Base-by-base conservation (phyloP, 2,888 invertebrate genomes). In the Amblyteles armatorius region DNA sequence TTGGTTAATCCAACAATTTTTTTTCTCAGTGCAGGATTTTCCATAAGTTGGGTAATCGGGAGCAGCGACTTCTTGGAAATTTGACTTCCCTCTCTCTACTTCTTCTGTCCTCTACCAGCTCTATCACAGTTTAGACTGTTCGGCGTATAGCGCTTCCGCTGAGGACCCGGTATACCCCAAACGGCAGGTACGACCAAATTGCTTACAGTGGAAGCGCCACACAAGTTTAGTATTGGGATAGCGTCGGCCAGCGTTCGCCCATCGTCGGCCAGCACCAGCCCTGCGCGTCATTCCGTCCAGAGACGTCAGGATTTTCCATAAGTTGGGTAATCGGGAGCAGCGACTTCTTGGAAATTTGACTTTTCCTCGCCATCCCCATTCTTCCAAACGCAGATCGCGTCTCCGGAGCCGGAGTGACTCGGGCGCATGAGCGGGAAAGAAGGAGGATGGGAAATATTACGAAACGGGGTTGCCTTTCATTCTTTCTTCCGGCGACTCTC, bases 401-500 rank as follows among this genome's bases (percentile, higher is more conserved):
- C 26, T 13, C 22, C 52, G 48, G 33, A 40, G 29, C 40, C 60
- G 55, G 29, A 13, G n/a, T 60, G 33, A 69, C 57, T 7, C 36
- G 48, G 60, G 40, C 60, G 36, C 44, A 63, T 68, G 44, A 40
- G 68, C 55, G 57, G 40, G 63, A 57, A n/a, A 55, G 26, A 36
- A 55, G 29, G 57, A 76, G 50, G 36, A 76, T 16, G 57, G 77
- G 67, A 40, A 78, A 65, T 48, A 71, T 73, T 29, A 74, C 67
- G 33, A 44, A 16, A 67, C 48, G 40, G 36, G 5, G 22, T 3
- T 57, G 68, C 57, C 33, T 74, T 63, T 6, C 40, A 57, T 36
- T 74, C 68, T 76, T 72, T 78, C 22, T 57, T 69, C 33, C 33
- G 52, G 73, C 65, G 79, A 71, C 77, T 87, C 82, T 84, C 82